Percentiles rank a stretch among this genome's conserved stretches.
Conservation (phyloP, 2,113 vertebrate genomes). For the Ceuthmochares aereus region DNA sequence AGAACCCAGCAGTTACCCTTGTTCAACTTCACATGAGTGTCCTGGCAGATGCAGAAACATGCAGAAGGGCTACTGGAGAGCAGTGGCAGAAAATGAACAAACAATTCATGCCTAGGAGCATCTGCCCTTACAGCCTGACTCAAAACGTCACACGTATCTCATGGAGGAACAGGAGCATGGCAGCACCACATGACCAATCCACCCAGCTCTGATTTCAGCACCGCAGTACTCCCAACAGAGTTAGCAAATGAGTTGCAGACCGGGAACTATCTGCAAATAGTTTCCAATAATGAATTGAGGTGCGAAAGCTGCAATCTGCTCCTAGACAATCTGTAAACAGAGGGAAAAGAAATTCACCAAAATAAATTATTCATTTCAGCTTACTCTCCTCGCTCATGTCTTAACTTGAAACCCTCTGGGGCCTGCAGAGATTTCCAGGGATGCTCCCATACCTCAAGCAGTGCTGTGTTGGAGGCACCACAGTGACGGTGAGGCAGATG, state of each 20-base stretch:
- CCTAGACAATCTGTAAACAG: slow-evolving; percentile 68
- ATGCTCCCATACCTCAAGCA: background rate
- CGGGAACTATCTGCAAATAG: slow-evolving; percentile 63
- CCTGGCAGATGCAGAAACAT: background rate
- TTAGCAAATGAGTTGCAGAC: slow-evolving; percentile 62
- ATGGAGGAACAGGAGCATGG: background rate
- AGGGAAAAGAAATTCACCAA: slow-evolving; percentile 52
- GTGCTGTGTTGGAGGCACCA: background rate
- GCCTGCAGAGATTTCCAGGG: background rate
- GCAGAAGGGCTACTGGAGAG: background rate
- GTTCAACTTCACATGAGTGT: background rate
- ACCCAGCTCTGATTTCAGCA: slow-evolving; percentile 25
- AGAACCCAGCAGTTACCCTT: too few species aligned
- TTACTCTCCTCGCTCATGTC: slow-evolving; percentile 40
- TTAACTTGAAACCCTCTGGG: slow-evolving; percentile 46
- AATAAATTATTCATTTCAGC: slow-evolving; percentile 63
- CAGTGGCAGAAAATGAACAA: background rate
- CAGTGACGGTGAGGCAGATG: background rate
- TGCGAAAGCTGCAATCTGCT: slow-evolving; percentile 66
- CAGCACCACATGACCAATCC: slow-evolving; percentile 19
- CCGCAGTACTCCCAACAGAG: slow-evolving; percentile 57
- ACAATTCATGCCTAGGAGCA: background rate
- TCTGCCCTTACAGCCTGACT: background rate
- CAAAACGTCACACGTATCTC: background rate
- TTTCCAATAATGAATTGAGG: slow-evolving; percentile 66